Conservation (phyloP, 2,113 vertebrate genomes). For the Suncus etruscus region DNA sequence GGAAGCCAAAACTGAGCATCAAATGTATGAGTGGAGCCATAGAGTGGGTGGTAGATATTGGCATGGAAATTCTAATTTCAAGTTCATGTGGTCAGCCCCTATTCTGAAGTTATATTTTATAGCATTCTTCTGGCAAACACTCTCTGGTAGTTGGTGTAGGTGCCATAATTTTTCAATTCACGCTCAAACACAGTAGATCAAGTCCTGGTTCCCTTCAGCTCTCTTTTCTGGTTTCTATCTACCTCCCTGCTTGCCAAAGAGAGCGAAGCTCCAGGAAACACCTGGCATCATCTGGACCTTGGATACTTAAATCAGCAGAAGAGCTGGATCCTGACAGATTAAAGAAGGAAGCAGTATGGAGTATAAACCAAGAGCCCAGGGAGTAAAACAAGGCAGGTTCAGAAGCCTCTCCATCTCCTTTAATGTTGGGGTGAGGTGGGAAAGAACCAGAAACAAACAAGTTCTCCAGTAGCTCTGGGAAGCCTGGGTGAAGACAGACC, state of each 20-base stretch:
- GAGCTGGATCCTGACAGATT: not conserved
- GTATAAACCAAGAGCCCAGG: not conserved
- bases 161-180: not conserved
- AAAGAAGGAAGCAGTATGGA: not conserved
- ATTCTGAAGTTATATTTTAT: not conserved
- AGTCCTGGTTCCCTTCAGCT: not conserved
- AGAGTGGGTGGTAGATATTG: not conserved
- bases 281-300: not conserved
- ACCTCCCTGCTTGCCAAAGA: not conserved
- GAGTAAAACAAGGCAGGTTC: not conserved
- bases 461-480: not conserved
- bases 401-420: not conserved
- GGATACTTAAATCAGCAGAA: not conserved
- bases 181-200: not conserved
- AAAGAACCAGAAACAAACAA: not conserved
- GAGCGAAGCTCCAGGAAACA: not conserved
- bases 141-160: not conserved
- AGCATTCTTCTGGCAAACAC: rapidly evolving
- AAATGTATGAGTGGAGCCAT: not conserved
- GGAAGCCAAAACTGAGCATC: not conserved
- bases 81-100: not conserved
- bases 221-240: not conserved
- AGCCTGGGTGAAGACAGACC: not conserved
- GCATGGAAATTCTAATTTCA: not conserved
- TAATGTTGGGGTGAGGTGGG: not conserved